Evolutionary conservation across 1,140 invertebrate species (phyloP), one percentile per base, ranked within the genome.

Genomic region (Drosophila kepulauana): DNA sequence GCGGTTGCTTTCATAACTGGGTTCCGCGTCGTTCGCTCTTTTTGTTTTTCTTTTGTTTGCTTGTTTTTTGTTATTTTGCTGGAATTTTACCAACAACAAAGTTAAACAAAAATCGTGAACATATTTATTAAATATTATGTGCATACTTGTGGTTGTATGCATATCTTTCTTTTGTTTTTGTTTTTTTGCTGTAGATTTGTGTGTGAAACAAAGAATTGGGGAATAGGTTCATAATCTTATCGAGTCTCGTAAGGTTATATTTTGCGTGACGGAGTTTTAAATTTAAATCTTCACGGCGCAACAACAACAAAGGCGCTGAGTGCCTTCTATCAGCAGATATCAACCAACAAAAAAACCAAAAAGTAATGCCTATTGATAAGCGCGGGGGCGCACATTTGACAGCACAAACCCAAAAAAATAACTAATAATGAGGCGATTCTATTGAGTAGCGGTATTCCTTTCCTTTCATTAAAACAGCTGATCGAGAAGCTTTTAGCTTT

Each of bases 311-410:
- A 3, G 30, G 13, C 30, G 6, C 30, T 16, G 33, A 38, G 52
- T 38, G 33, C 20, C 5, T 65, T 51, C 33, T 57, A 70, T 75
- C 66, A 75, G 58, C 43, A 57, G 66, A 62, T 75, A 69, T 69
- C 66, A 68, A 51, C 13, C 28, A n/a, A 33, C 30, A 33, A 38
- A 38, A 38, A 38, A 38, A 8, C 20, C 20, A 25, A 25, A 25
- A 25, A 25, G 20, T 49, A 63, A 70, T 63, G 41, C 66, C 13
- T 43, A 45, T 62, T 56, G 72, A 75, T 75, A 75, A 73, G 70
- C 69, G 10, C 48, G 61, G 33, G 51, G 20, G 35, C n/a, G 49
- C 38, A 58, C 56, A 58, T 8, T 30, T 16, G 25, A 61, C 41
- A 33, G 13, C 7, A 35, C 7, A 6, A 38, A 30, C 45, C 41